A percentile compares a stretch with the other conserved stretches of the same genome.
These are phyloP conservation scores for Thryonomys swinderianus DNA, from an alignment of 2,113 vertebrate species.

Conservation along the genomic window DNA sequence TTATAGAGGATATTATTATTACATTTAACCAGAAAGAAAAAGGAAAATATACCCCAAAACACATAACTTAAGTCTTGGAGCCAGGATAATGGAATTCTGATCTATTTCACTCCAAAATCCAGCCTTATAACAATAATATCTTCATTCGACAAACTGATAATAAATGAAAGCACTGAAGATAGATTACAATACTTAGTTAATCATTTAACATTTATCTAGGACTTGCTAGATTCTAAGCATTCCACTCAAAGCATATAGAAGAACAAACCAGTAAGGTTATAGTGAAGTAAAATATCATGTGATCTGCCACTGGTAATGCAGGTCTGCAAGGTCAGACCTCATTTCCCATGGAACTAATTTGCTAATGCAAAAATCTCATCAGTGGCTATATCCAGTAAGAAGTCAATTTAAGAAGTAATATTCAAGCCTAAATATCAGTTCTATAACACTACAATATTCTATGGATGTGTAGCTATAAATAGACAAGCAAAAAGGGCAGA, in stretches of 20 bases:
- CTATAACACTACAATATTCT: not conserved
- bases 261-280: not conserved
- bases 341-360: not conserved
- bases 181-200: not conserved
- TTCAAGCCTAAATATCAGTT: not conserved
- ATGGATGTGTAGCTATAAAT: not conserved
- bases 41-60: not conserved
- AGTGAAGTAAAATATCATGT: not conserved
- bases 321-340: not conserved
- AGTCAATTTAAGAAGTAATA: slow-evolving; percentile 16
- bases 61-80: not conserved
- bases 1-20: not conserved
- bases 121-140: not conserved
- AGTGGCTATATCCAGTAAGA: not conserved
- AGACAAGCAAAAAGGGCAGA: not conserved
- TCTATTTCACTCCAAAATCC: not conserved
- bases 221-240: not conserved
- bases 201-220: not conserved
- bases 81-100: not conserved
- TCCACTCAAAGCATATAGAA: not conserved
- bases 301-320: not conserved
- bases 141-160: not conserved
- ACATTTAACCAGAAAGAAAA: not conserved
- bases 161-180: not conserved
- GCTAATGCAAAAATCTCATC: not conserved